These are phyloP conservation scores for Sipha maydis DNA, from an alignment of 2,888 invertebrate genomes.

Conservation along the genomic window DNA sequence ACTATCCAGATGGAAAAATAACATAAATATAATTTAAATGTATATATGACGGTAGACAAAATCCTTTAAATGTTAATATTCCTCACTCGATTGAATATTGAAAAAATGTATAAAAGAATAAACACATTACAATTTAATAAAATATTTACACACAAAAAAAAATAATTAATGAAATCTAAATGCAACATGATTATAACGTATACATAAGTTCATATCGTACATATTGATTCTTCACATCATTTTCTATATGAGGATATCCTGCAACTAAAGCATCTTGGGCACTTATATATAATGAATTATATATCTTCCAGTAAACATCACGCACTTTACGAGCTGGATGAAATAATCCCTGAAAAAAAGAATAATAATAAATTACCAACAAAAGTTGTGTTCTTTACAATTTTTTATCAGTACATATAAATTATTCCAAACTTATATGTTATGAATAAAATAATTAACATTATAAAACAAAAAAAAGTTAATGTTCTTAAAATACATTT, in stretches of 20 bases:
- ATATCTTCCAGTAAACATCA: conserved; percentile 99
- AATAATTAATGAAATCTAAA: conserved; percentile 25
- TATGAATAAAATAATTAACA: background rate
- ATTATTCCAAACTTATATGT: background rate
- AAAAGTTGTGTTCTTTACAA: background rate
- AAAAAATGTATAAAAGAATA: conserved; percentile 6
- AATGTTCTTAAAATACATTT: background rate
- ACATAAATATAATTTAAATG: background rate
- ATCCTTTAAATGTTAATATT: background rate
- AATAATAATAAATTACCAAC: conserved; percentile 10
- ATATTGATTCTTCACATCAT: conserved; percentile 94
- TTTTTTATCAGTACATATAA: background rate
- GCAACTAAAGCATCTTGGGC: conserved; percentile 98
- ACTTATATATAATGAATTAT: conserved; percentile 98
- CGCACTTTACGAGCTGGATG: conserved; percentile 99
- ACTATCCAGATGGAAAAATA: conserved; percentile 7
- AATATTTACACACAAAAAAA: conserved; percentile 47
- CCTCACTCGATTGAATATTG: conserved; percentile 1
- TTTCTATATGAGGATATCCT: conserved; percentile 95
- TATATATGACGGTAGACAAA: background rate
- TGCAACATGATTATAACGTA: conserved; percentile 44
- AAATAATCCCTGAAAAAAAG: conserved; percentile 95
- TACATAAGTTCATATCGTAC: conserved; percentile 83
- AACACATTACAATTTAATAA: conserved; percentile 8
- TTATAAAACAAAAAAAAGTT: background rate